Conservation (phyloP, 1,140 invertebrate genomes). For the Penaeus indicus region DNA sequence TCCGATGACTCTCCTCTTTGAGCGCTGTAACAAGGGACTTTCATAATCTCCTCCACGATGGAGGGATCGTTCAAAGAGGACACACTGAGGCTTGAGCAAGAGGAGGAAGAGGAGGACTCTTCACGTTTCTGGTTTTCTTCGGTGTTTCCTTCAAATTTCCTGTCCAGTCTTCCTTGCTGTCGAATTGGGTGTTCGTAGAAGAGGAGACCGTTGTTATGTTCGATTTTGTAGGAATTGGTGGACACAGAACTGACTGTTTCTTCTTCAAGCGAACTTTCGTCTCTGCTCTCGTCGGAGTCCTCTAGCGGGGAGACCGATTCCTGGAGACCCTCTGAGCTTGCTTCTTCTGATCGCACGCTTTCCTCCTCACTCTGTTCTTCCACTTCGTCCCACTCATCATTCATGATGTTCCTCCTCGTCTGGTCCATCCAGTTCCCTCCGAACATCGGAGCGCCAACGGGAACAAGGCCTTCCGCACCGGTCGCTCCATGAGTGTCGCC, state of each 20-base stretch:
- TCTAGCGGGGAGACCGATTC: not conserved
- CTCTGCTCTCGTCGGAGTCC: not conserved
- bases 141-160: no score
- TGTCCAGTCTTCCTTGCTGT: no score
- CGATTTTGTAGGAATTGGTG: no score
- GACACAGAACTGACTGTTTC: not conserved
- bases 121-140: not conserved
- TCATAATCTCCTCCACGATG: not conserved
- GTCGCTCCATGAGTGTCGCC: no score
- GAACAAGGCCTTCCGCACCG: not conserved
- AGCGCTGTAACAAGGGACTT: no score
- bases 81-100: slow-evolving; percentile 7
- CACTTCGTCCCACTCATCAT: slow-evolving; percentile 27
- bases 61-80: not conserved
- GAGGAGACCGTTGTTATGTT: no score
- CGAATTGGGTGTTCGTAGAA: no score
- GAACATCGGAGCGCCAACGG: slow-evolving; percentile 15
- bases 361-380: slow-evolving; percentile 43
- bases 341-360: not conserved
- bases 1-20: no score
- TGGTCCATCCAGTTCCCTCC: slow-evolving; percentile 51
- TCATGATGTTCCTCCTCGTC: slow-evolving; percentile 37
- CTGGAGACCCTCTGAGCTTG: not conserved
- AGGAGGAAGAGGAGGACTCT: not conserved
- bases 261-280: not conserved